Base-by-base conservation (phyloP, 2,797 vertebrate genomes). In the Propithecus perrieri region DNA sequence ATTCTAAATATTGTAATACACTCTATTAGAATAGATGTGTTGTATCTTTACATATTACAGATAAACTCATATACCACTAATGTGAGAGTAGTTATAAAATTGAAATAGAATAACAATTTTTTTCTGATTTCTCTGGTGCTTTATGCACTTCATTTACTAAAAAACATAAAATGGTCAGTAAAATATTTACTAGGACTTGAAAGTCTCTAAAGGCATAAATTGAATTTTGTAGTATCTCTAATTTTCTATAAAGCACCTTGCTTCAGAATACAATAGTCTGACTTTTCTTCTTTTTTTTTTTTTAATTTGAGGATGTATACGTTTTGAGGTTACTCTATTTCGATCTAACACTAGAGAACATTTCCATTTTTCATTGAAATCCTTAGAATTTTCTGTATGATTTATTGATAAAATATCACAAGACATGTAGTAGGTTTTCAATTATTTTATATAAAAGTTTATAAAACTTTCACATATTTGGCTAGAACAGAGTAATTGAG, bases 171-270 rank as follows among this genome's bases (percentile, higher is more conserved):
- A 98, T 93, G 86, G 95, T 92, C 97, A 98, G 97, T 98, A 98
- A 98, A 98, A 98, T 98, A 98, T 98, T 98, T 98, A 98, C 95
- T 98, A 96, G 93, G 89, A 97, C 89, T 98, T 97, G 96, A 95
- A 96, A 97, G 71, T 97, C 89, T 98, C 97, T 96, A 96, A 97
- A 84, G 94, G 91, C 92, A 98, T 96, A 98, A 98, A 98, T 86
- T 97, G 96, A 97, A 96, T 97, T 97, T 89, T 94, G 28, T 53
- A 90, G 53, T 93, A 75, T 97, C 92, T 97, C 72, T 76, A 72
- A 95, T 95, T 94, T 97, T 87, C 59, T 97, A 80, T 97, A 97
- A 97, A 96, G 46, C 43, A 96, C 65, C 41, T 96, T 87, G 38
- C 83, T 94, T 97, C 90, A 85, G 35, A 89, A 96, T 72, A 87